Evolutionary conservation across 2,888 invertebrate species (phyloP).

Genomic region (Omphaloscelis lunosa): DNA sequence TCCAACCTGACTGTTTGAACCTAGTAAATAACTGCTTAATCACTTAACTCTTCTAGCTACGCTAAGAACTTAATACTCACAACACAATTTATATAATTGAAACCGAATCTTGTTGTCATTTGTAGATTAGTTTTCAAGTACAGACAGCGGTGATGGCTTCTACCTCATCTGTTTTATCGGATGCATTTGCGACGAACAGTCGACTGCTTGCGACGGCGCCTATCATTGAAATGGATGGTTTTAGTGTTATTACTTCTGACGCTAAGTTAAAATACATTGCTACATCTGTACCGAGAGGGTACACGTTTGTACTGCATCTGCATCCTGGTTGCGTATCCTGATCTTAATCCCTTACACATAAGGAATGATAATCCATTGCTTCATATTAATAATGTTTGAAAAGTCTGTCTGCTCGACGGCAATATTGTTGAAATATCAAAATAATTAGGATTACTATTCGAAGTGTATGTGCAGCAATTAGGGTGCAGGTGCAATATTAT

Average conservation of each 20-base stretch:
- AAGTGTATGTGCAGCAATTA: neutral
- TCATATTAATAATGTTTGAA: neutral
- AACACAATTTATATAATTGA: conserved; percentile 58
- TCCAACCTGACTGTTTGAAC: conserved; percentile 4
- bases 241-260: conserved; percentile 18
- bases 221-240: conserved; percentile 11
- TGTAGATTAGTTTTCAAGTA: conserved; percentile 47
- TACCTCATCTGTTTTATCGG: conserved; percentile 18
- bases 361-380: neutral
- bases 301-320: neutral
- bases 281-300: neutral
- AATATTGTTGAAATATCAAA: neutral
- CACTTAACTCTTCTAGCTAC: conserved; percentile 21
- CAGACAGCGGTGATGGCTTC: conserved; percentile 12
- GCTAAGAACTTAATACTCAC: conserved; percentile 24
- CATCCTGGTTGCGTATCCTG: neutral
- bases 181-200: conserved; percentile 16
- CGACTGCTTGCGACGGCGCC: neutral
- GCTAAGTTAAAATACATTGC: neutral
- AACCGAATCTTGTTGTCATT: conserved; percentile 52
- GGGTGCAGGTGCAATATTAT: neutral
- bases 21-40: conserved; percentile 39
- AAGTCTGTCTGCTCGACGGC: neutral
- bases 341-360: neutral
- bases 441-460: neutral